Base-by-base conservation (phyloP, 2,797 vertebrate genomes). In the Columba guinea region DNA sequence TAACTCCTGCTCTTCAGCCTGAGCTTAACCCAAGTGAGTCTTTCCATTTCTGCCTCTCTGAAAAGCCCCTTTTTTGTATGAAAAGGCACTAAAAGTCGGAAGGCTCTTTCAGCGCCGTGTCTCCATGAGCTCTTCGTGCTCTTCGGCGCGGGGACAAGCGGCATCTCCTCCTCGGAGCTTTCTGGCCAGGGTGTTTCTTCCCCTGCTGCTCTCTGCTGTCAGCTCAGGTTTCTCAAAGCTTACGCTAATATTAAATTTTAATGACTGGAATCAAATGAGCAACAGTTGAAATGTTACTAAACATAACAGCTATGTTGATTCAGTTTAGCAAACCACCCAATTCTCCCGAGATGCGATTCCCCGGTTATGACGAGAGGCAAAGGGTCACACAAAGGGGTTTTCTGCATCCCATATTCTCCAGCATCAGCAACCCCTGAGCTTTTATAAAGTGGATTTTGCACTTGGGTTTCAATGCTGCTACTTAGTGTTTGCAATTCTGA, bases 241-340 rank as follows among this genome's bases (percentile, higher is more conserved):
- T n/a, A 41, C n/a, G 0, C 68, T 68, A 6, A 83, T 80, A 80
- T 91, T 94, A 93, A 96, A 95, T 94, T 79, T 95, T 95, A 93
- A 95, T 92, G 93, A 89, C 93, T 89, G 92, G 92, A 70, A 55
- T 95, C 94, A 74, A 92, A 71, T n/a, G 87, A 93, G 70, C 85
- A 34, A 4, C 76, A 37, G 84, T 68, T 30, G 81, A 83, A 60
- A 79, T 18, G 60, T 85, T 64, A 14, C 89, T 85, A 34, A 94
- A 85, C 89, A 44, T 34, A 90, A 77, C 71, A 58, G 73, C 53
- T 52, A 10, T 1, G 70, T 63, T 77, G 68, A 53, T 92, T 89
- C 37, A 10, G 75, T 64, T 87, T 56, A 68, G 71, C 84, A 71
- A 90, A 20, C n/a, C 24, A 73, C 77, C 84, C 58, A 65, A 81